phyloP scores from a whole-genome alignment of 2,888 invertebrate species.

The Orchesellides sinensis region DNA sequence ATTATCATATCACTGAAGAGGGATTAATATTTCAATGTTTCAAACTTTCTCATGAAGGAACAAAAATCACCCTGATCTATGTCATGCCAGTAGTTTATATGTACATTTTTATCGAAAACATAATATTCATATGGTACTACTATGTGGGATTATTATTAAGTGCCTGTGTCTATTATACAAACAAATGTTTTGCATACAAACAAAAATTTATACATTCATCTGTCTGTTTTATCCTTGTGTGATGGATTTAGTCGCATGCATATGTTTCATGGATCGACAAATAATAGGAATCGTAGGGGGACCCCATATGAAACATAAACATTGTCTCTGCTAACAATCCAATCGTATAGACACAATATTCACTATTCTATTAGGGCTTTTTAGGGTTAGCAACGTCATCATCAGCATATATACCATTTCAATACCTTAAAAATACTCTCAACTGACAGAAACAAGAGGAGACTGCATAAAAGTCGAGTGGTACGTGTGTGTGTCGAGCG shows the following conservation, averaged over 20 bases:
- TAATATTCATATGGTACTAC: not conserved
- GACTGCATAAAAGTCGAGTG: not conserved
- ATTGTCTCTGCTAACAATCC: conserved; percentile 13
- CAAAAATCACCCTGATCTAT: conserved; percentile 33
- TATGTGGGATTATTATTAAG: conserved; percentile 2
- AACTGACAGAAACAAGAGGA: conserved; percentile 69
- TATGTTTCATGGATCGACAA: conserved; percentile 7
- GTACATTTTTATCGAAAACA: too few relatives aligned
- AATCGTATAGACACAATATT: conserved; percentile 40
- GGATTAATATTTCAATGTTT: conserved; percentile 47
- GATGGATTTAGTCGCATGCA: conserved; percentile 5
- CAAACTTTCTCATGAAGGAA: conserved; percentile 25
- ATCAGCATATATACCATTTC: conserved; percentile 34
- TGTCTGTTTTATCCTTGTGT: conserved; percentile 7
- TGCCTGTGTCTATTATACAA: conserved; percentile 17
- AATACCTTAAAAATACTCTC: conserved; percentile 59
- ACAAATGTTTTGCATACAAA: too few relatives aligned
- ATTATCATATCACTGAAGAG: not conserved
- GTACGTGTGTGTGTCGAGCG: conserved; percentile 16
- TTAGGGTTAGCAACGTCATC: conserved; percentile 39
- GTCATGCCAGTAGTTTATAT: not conserved
- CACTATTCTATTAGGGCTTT: conserved; percentile 38
- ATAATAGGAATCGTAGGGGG: conserved; percentile 52
- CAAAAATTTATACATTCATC: not conserved
- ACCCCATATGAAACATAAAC: not conserved